Evolutionary conservation across 2,888 invertebrate genomes (phyloP).

Genomic region (Agrotis puta): DNA sequence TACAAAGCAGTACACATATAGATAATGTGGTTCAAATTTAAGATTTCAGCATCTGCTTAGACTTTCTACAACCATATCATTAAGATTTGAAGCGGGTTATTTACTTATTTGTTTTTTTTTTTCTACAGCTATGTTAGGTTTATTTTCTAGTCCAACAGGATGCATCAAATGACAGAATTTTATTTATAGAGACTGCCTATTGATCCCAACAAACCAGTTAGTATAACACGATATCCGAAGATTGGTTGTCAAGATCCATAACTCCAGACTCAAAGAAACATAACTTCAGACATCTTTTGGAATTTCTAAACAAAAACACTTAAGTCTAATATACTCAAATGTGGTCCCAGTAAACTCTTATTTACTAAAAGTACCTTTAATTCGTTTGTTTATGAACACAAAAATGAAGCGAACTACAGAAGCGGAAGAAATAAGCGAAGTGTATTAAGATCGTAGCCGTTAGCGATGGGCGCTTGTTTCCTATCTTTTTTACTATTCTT

Average conservation of each 20-base stretch:
- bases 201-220: not conserved
- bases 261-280: not conserved
- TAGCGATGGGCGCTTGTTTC: conserved; percentile 11
- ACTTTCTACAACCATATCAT: too few relatives aligned
- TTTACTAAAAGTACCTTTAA: conserved; percentile 1
- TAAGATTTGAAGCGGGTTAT: too few relatives aligned
- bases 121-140: not conserved
- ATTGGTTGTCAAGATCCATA: not conserved
- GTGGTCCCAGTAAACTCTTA: not conserved
- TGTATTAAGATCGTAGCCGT: conserved; percentile 43
- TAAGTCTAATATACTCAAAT: not conserved
- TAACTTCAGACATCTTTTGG: not conserved
- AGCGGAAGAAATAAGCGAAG: conserved; percentile 47
- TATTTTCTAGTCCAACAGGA: not conserved
- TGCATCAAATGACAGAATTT: not conserved
- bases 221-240: not conserved
- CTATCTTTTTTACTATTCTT: conserved; percentile 27
- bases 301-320: not conserved
- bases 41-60: too few relatives aligned
- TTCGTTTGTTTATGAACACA: conserved; percentile 25
- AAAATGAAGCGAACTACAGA: conserved; percentile 15
- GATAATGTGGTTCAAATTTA: too few relatives aligned
- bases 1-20: too few relatives aligned
- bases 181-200: not conserved
- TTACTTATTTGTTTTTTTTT: too few relatives aligned